phyloP scores from a whole-genome alignment of 2,888 invertebrate species.

The Drosophila maculinotata region DNA sequence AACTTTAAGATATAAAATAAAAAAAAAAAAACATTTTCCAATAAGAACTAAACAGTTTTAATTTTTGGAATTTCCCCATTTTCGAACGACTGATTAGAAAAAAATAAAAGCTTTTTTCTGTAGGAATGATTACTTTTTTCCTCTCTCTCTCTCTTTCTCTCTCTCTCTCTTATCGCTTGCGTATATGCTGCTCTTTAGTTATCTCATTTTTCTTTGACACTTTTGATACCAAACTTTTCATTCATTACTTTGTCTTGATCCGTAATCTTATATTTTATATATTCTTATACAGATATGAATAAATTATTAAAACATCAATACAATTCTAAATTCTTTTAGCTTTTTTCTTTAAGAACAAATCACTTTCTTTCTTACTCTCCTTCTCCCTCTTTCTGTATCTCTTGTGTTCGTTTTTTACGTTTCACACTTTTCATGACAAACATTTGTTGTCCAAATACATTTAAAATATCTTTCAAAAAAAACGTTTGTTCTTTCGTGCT shows the following conservation, averaged over 20 bases:
- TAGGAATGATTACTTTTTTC: neutral
- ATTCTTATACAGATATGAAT: neutral
- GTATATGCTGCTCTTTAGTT: neutral
- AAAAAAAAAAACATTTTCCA: too few species aligned
- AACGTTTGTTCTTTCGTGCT: too few species aligned
- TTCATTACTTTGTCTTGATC: neutral
- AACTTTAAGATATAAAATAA: too few species aligned
- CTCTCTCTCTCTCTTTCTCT: neutral
- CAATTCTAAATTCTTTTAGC: neutral
- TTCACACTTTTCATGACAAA: neutral
- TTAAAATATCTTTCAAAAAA: neutral
- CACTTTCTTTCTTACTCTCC: neutral
- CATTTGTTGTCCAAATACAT: neutral
- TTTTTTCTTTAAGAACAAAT: slow-evolving; percentile 8
- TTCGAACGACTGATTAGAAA: too few species aligned
- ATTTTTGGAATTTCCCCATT: too few species aligned
- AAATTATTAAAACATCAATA: neutral
- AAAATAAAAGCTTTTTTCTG: neutral
- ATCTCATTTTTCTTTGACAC: neutral
- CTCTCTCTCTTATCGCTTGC: neutral
- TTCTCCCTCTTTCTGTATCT: neutral
- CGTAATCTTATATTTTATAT: neutral
- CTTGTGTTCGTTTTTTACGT: neutral
- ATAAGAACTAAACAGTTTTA: too few species aligned
- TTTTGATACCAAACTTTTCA: neutral